Conservation (phyloP, 2,888 invertebrate species). For the Clitarchus hookeri region DNA sequence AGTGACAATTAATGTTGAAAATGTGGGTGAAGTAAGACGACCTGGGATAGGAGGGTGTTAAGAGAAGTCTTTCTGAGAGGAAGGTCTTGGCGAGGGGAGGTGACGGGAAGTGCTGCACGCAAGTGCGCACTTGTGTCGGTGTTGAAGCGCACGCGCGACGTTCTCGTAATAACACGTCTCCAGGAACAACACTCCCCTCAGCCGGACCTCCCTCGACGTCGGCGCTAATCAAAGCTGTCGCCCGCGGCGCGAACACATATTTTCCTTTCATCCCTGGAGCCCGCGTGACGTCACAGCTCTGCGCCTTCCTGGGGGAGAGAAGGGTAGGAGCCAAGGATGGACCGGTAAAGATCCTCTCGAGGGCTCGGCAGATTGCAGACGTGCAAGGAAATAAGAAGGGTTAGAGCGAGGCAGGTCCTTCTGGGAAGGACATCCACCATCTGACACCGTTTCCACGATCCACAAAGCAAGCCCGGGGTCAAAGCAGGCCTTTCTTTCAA, state of each 20-base stretch:
- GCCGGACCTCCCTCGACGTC: not conserved
- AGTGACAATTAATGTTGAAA: too few relatives aligned
- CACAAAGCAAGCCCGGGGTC: too few relatives aligned
- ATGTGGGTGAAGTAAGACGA: too few relatives aligned
- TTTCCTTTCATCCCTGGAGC: not conserved
- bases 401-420: not conserved
- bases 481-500: too few relatives aligned
- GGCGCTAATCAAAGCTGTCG: slow-evolving; percentile 7
- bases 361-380: not conserved
- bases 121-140: not conserved
- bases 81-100: too few relatives aligned
- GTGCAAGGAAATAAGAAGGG: not conserved
- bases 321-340: not conserved
- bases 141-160: not conserved
- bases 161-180: not conserved
- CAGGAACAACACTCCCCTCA: not conserved
- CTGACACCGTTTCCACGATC: too few relatives aligned
- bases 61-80: too few relatives aligned
- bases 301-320: not conserved
- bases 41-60: too few relatives aligned
- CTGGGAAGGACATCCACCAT: not conserved
- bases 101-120: not conserved
- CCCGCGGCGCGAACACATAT: not conserved
- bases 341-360: not conserved
- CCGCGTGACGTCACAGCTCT: not conserved